These are phyloP conservation scores for Andrena haemorrhoa DNA, from an alignment of 2,888 invertebrate species.

Conservation along the genomic window DNA sequence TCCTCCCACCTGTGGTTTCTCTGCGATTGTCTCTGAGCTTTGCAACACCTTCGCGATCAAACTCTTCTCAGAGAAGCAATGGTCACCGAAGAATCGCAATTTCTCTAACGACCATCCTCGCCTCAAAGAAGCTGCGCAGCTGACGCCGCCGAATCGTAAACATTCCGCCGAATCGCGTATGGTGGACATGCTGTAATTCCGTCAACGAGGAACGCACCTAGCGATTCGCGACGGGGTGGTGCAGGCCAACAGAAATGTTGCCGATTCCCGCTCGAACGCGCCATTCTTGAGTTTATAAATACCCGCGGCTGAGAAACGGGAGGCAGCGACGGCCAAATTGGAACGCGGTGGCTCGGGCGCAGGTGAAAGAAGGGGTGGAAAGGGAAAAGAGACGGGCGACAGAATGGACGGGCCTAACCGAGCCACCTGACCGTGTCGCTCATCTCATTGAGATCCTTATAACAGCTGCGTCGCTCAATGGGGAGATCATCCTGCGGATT, in stretches of 20 bases:
- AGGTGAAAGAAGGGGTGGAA: slow-evolving; percentile 38
- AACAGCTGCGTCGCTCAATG: slow-evolving; percentile 82
- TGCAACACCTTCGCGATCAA: background rate
- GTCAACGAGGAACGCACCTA: slow-evolving; percentile 51
- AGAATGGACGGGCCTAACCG: slow-evolving; percentile 62
- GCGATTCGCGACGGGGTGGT: slow-evolving; percentile 10
- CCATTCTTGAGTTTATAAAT: slow-evolving; percentile 82
- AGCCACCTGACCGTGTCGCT: slow-evolving; percentile 81
- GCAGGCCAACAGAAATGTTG: slow-evolving; percentile 35
- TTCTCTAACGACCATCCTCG: background rate
- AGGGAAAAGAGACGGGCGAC: slow-evolving; percentile 47
- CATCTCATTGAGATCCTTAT: slow-evolving; percentile 82
- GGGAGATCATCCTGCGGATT: slow-evolving; percentile 70
- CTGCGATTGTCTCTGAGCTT: too few relatives aligned
- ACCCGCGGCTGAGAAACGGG: slow-evolving; percentile 40
- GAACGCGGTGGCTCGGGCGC: slow-evolving; percentile 32
- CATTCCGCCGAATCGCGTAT: slow-evolving; percentile 45
- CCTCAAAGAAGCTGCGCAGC: slow-evolving; percentile 22
- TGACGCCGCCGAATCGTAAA: slow-evolving; percentile 27
- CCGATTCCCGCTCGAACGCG: slow-evolving; percentile 72
- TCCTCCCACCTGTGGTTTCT: too few relatives aligned
- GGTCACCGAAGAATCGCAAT: background rate
- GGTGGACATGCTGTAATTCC: slow-evolving; percentile 63
- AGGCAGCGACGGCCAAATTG: slow-evolving; percentile 50
- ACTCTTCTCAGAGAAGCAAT: background rate